A percentile compares a stretch with the other conserved stretches of the same genome.
Conservation (phyloP, 2,888 invertebrate species). For the Anthophora plumipes region DNA sequence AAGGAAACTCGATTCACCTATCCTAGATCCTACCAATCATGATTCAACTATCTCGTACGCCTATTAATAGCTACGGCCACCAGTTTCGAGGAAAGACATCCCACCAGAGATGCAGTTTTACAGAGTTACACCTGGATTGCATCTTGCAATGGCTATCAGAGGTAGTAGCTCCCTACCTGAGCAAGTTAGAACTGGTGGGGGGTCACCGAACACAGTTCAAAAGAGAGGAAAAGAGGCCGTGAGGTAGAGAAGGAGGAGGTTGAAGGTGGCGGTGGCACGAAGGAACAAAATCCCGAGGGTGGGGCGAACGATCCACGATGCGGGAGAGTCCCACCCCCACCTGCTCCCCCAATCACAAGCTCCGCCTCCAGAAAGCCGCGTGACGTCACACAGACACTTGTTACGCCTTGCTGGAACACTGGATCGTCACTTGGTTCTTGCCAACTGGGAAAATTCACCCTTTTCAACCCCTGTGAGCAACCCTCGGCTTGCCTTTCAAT, state of each 20-base stretch:
- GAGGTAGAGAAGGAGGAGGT: slow-evolving; percentile 58
- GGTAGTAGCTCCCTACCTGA: slow-evolving; percentile 37
- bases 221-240: slow-evolving; percentile 61
- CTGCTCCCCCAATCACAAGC: slow-evolving; percentile 73
- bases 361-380: slow-evolving; percentile 82
- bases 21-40: not conserved
- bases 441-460: slow-evolving; percentile 15
- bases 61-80: not conserved
- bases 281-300: slow-evolving; percentile 74
- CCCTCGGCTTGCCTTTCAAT: too few relatives aligned
- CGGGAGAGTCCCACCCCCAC: slow-evolving; percentile 77
- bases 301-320: slow-evolving; percentile 72
- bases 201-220: slow-evolving; percentile 82
- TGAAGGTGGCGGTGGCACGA: slow-evolving; percentile 64
- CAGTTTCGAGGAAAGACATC: not conserved
- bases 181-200: slow-evolving; percentile 89
- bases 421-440: slow-evolving; percentile 29
- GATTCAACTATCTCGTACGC: not conserved
- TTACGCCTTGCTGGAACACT: slow-evolving; percentile 80
- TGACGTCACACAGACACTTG: slow-evolving; percentile 84
- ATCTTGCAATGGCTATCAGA: slow-evolving; percentile 46
- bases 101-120: slow-evolving; percentile 1
- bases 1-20: not conserved
- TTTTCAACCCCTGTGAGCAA: not conserved
- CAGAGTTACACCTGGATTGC: slow-evolving; percentile 20